Base-by-base conservation (phyloP, 1,140 invertebrate genomes). In the Drosophila punjabiensis region DNA sequence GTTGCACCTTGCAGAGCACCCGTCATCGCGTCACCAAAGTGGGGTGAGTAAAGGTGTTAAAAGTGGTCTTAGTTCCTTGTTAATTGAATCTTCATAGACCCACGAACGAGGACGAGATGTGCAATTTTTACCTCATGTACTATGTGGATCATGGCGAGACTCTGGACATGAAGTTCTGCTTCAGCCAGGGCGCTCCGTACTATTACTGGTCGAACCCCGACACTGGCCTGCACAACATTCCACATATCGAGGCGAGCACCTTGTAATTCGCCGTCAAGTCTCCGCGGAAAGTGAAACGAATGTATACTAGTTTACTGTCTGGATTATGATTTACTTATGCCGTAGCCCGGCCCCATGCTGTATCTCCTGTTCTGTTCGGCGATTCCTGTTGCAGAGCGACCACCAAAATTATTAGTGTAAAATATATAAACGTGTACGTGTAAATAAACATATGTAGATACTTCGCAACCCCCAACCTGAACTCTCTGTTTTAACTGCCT, bases 71-170 rank as follows among this genome's bases (percentile, higher is more conserved):
- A 55, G 24, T n/a, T 4, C 2, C 10, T 18, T 3, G 1, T 37
- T 16, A 37, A 55, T 35, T 14, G 18, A 14, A 11, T 7, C 11
- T 37, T 47, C 61, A 53, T 93, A 97, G 97, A 1, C 93, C 96
- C 9, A 99, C 98, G 16, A 97, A 97, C 81, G 95, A 96, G 24
- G 98, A 99, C 92, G 99, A 99, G 94, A 99, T 99, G 99, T 99
- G 99, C 94, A 99, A 99, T 94, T 99, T 99, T 93, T 99, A 99
- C 94, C 93, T 99, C 20, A 99, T 99, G 98, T 99, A 99, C 94
- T 99, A 98, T 94, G 97, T 98, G 1, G 95, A 98, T 32, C 95
- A 96, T n/a, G 95, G 95, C n/a, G 94, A 95, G 41, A 96, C 97
- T 0, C 93, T 99, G 2, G 88, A 96, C 1, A 95, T 95, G 91